These are phyloP conservation scores for Lathronympha strigana DNA, from an alignment of 2,888 invertebrate genomes.

Conservation along the genomic window DNA sequence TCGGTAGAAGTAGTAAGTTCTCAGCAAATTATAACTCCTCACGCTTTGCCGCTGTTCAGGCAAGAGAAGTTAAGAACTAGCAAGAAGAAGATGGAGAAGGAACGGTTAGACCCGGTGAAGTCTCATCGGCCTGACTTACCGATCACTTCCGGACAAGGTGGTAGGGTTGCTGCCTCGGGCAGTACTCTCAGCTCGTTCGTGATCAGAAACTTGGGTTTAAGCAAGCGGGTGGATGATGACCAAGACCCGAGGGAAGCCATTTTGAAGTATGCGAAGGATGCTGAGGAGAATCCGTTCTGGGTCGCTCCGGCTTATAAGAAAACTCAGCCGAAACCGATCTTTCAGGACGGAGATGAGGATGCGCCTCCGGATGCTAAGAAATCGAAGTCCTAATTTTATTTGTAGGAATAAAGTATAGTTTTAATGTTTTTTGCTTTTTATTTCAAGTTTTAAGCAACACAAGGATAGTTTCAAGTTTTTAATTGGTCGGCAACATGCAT, in stretches of 20 bases:
- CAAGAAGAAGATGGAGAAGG: constrained; percentile 95
- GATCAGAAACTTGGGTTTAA: constrained; percentile 96
- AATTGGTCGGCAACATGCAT: too few relatives aligned
- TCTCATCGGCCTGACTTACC: constrained; percentile 93
- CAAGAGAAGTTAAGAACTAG: constrained; percentile 95
- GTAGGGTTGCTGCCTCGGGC: constrained; percentile 96
- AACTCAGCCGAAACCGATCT: constrained; percentile 94
- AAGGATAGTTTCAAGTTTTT: too few relatives aligned
- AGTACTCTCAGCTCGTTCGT: constrained; percentile 98
- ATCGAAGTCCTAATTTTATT: constrained; percentile 61
- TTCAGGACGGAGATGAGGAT: constrained; percentile 84
- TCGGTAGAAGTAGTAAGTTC: constrained; percentile 94
- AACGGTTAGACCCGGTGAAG: constrained; percentile 93
- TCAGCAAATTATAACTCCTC: constrained; percentile 97
- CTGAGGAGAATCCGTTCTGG: constrained; percentile 98
- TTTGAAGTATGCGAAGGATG: constrained; percentile 96
- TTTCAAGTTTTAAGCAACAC: not conserved
- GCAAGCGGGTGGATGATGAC: constrained; percentile 95
- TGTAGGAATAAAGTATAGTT: constrained; percentile 8
- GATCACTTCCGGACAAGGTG: constrained; percentile 95
- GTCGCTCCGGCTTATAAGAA: constrained; percentile 95
- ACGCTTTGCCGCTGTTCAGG: constrained; percentile 97
- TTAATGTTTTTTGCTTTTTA: not conserved
- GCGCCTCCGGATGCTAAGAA: constrained; percentile 83
- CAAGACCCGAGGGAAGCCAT: constrained; percentile 98